Conservation (phyloP, 2,888 invertebrate species). For the Nineta flava region DNA sequence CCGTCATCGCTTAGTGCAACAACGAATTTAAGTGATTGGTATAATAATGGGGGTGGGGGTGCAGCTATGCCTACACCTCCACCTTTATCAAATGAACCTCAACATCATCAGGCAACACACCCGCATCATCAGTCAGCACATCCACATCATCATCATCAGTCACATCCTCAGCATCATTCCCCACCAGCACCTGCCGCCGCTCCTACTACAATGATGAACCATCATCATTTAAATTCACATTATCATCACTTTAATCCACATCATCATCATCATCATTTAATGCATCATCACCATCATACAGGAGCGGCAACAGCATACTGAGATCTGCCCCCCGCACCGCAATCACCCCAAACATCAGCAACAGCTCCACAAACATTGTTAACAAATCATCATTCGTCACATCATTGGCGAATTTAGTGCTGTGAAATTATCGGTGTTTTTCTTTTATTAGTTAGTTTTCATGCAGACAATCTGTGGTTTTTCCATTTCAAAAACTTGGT, state of each 20-base stretch:
- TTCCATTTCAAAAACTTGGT: too few species aligned
- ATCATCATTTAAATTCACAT: constrained; percentile 11
- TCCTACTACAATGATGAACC: too few species aligned
- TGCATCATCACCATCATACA: constrained; percentile 38
- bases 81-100: constrained; percentile 48
- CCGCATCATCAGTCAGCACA: constrained; percentile 38
- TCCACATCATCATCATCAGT: constrained; percentile 36
- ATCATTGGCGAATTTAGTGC: constrained; percentile 6
- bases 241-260: constrained; percentile 28
- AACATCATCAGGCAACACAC: constrained; percentile 31
- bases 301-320: constrained; percentile 65
- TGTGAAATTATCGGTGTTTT: too few species aligned
- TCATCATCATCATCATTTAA: constrained; percentile 27
- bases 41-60: constrained; percentile 53
- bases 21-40: constrained; percentile 62
- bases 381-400: not conserved
- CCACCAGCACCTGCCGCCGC: constrained; percentile 44
- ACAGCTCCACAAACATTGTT: constrained; percentile 1
- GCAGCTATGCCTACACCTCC: constrained; percentile 43
- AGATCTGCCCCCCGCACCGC: constrained; percentile 19
- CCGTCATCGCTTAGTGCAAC: constrained; percentile 21
- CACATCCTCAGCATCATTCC: constrained; percentile 40
- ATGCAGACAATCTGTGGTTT: too few species aligned
- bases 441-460: too few species aligned
- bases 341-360: not conserved